A percentile compares a stretch with the other conserved stretches of the same genome.
These are phyloP conservation scores for Venusia cambrica DNA, from an alignment of 2,888 invertebrate species.

Conservation along the genomic window DNA sequence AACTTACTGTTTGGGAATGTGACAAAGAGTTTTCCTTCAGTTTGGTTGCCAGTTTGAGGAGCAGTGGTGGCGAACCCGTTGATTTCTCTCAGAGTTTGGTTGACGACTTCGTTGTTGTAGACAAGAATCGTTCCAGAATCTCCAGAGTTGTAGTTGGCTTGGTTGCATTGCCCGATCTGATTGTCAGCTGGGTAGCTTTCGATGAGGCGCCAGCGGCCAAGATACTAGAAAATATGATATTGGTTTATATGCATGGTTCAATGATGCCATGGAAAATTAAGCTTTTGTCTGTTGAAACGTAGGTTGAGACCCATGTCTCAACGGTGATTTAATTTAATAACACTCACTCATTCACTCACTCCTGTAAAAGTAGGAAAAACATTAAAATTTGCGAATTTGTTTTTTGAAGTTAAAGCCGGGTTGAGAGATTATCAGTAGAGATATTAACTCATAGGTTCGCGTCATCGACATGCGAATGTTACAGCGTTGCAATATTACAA, in stretches of 20 bases:
- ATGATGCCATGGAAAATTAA: conserved; percentile 1
- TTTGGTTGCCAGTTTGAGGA: conserved; percentile 43
- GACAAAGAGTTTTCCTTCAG: conserved; percentile 70
- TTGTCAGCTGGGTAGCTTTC: conserved; percentile 82
- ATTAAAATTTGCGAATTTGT: no score
- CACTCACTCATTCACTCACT: no score
- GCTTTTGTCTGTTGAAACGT: not conserved
- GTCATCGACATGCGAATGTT: no score
- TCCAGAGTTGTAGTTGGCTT: conserved; percentile 71
- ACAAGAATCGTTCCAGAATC: conserved; percentile 40
- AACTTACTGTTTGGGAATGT: conserved; percentile 51
- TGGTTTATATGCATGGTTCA: no score
- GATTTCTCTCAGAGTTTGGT: conserved; percentile 66
- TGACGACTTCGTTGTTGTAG: conserved; percentile 50
- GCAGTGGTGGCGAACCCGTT: conserved; percentile 69
- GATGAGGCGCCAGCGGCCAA: conserved; percentile 80
- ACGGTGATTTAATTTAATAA: no score
- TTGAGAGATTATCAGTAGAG: no score
- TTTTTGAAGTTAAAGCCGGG: no score
- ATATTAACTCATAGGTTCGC: no score
- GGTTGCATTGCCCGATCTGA: conserved; percentile 82
- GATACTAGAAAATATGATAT: conserved; percentile 43
- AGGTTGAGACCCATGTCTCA: no score
- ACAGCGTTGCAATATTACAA: no score
- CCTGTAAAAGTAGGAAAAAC: no score